phyloP scores from a whole-genome alignment of 1,140 invertebrate species.

The Ladona fulva region DNA sequence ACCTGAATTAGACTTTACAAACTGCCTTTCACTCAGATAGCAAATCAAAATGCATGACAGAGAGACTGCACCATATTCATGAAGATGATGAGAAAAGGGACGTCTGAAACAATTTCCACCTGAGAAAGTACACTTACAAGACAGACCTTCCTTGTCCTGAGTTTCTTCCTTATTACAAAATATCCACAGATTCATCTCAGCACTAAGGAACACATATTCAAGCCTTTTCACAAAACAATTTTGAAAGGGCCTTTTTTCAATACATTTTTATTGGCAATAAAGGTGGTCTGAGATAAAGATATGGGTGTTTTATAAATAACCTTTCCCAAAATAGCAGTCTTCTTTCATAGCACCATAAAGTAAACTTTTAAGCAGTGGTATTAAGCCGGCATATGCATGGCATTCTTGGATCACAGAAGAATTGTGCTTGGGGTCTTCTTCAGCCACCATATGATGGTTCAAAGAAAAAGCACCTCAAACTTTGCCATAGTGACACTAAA shows the following conservation, averaged over 20 bases:
- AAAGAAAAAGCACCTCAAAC: not conserved
- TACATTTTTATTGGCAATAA: not conserved
- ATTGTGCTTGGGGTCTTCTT: not conserved
- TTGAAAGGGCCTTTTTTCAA: not conserved
- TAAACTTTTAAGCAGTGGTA: not conserved
- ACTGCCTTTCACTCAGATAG: not conserved
- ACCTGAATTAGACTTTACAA: not conserved
- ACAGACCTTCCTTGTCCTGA: not conserved
- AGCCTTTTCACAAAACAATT: not conserved
- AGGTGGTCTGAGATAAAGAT: conserved; percentile 1
- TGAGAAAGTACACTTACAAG: not conserved
- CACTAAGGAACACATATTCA: not conserved
- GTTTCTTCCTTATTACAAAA: not conserved
- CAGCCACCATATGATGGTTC: not conserved
- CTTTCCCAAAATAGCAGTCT: not conserved
- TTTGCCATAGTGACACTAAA: not conserved
- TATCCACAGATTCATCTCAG: conserved; percentile 9
- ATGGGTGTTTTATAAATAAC: conserved; percentile 2
- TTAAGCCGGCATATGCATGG: conserved; percentile 2
- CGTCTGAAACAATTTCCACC: conserved; percentile 8
- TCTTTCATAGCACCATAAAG: conserved; percentile 5
- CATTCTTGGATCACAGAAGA: conserved; percentile 5
- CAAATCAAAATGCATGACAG: conserved; percentile 1
- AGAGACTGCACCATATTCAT: conserved; percentile 1
- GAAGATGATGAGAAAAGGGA: not conserved